Base-by-base conservation (phyloP, 2,113 vertebrate genomes). In the Perca flavescens region DNA sequence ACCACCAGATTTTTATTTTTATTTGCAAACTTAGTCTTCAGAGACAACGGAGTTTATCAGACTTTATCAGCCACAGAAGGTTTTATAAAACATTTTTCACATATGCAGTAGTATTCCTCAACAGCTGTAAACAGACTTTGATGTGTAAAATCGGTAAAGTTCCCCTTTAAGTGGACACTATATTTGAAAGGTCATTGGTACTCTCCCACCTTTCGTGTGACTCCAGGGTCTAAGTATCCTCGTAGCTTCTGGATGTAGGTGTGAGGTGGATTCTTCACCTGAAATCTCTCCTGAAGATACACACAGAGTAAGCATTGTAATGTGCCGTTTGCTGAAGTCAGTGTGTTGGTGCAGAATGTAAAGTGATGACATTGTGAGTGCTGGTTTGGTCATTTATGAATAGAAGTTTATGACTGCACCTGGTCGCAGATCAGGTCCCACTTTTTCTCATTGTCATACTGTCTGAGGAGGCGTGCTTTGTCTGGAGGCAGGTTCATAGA, bases 381-480 rank as follows among this genome's bases (percentile, higher is more conserved):
- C 22, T 49, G 22, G 28, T 47, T 68, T 72, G 40, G 17, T 22
- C 6, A 40, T 36, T 61, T 61, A 57, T 28, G 12, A 71, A 57
- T 65, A 11, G 22, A 5, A 47, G 31, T 60, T 74, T 7, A 25
- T 61, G 17, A 72, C 66, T 8, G 74, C 92, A 99, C 98, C 97
- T 99, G 98, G 93, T 99, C 98, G 56, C 98, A 99, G 89, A 99
- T 99, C 73, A 99, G 96, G 89, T 98, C 98, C 98, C 98, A 99
- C 85, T 99, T 99, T 92, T 99, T 99, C 94, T 98, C 97, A 0
- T 97, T 99, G 95, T 99, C 98, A 0, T 99, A 99, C 87, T 99
- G 98, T 5, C 97, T 91, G 74, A 99, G 96, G 19, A 99, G 97
- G 57, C 97, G 95, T 17, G 98, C 98, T 94, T 99, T 99, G 94